Percentiles rank a stretch among this genome's conserved stretches.
These are phyloP conservation scores for Microctenopoma stevenorrisi DNA, from an alignment of 2,797 vertebrate genomes.

Conservation along the genomic window DNA sequence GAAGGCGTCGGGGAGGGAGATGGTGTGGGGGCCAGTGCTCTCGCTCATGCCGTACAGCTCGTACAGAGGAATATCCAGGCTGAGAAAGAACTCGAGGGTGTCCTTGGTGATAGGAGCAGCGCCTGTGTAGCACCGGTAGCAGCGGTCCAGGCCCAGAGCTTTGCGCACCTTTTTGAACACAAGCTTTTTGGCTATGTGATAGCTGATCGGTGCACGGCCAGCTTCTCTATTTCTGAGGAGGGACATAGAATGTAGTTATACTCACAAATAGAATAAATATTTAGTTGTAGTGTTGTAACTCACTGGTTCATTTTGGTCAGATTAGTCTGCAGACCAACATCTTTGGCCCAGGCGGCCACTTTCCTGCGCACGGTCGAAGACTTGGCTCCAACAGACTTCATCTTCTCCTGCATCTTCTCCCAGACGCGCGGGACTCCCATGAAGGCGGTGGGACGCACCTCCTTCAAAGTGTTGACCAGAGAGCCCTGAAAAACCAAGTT, in stretches of 20 bases:
- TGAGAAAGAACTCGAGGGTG: conserved; percentile 93
- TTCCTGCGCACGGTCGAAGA: conserved; percentile 86
- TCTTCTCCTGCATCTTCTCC: conserved; percentile 97
- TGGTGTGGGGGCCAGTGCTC: conserved; percentile 89
- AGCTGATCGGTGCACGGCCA: conserved; percentile 78
- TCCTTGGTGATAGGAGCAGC: conserved; percentile 92
- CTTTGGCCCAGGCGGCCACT: conserved; percentile 91
- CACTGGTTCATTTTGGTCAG: conserved; percentile 89
- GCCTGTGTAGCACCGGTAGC: conserved; percentile 87
- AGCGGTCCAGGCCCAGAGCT: conserved; percentile 90
- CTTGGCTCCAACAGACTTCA: conserved; percentile 85
- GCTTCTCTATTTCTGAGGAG: conserved; percentile 61
- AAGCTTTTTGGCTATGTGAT: conserved; percentile 87
- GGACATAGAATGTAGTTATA: not conserved
- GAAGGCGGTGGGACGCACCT: conserved; percentile 91
- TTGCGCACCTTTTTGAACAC: conserved; percentile 91
- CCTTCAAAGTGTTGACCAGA: conserved; percentile 88
- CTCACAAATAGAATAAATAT: not conserved
- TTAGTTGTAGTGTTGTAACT: not conserved
- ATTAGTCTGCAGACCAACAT: conserved; percentile 88
- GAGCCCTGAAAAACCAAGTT: conserved; percentile 83
- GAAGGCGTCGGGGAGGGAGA: conserved; percentile 75
- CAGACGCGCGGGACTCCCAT: conserved; percentile 94
- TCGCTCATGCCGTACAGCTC: conserved; percentile 97
- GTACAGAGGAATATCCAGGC: conserved; percentile 89